These are phyloP conservation scores for Hippopotamus amphibius DNA, from an alignment of 2,113 vertebrate genomes.

Conservation along the genomic window DNA sequence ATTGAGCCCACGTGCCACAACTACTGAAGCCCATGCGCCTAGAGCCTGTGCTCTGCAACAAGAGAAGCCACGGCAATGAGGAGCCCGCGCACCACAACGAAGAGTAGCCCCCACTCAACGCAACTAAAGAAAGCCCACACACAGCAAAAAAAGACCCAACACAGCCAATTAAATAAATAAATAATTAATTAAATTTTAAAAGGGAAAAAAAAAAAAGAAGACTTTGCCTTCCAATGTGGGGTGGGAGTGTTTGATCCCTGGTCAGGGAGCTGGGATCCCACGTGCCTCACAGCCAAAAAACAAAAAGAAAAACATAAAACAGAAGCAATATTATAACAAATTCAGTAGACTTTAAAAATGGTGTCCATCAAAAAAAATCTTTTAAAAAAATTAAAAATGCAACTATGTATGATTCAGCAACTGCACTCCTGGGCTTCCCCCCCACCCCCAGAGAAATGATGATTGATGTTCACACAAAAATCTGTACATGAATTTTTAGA, in stretches of 20 bases:
- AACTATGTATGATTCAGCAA: neutral
- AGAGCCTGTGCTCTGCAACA: neutral
- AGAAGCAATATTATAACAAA: too few species aligned
- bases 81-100: too few species aligned
- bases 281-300: too few species aligned
- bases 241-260: too few species aligned
- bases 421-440: neutral
- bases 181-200: neutral
- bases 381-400: neutral
- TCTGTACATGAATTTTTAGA: neutral
- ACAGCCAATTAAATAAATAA: neutral
- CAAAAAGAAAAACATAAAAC: too few species aligned
- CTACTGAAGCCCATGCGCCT: too few species aligned
- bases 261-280: too few species aligned
- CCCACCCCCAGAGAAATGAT: neutral
- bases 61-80: neutral
- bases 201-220: too few species aligned
- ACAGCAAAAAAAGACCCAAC: neutral
- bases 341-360: too few species aligned
- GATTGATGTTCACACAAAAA: neutral
- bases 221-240: too few species aligned
- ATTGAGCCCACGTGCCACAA: too few species aligned
- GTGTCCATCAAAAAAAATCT: too few species aligned
- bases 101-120: neutral
- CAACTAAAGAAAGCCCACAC: neutral